Evolutionary conservation across 1,140 invertebrate genomes (phyloP), one percentile per base, ranked within the genome.

Genomic region (Drosophila rhopaloa): DNA sequence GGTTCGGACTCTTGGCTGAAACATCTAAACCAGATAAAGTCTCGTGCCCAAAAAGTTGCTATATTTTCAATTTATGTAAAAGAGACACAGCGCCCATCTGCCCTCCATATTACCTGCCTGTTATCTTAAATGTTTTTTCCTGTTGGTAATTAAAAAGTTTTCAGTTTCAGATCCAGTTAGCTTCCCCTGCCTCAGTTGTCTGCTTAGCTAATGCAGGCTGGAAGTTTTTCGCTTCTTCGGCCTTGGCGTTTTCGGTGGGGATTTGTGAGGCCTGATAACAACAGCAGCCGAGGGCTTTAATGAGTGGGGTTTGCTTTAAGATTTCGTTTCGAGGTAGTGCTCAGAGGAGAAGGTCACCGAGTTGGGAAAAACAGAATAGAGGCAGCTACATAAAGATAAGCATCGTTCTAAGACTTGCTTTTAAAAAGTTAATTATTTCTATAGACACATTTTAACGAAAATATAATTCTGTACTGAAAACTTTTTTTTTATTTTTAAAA

Each of bases 11-110:
- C 16, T 14, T 37, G 6, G 44, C 19, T 50, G 51, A 38, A 60
- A 48, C 38, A n/a, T 32, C 51, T 37, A 9, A 2, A 38, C 6
- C 61, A 59, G 75, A 75, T 78, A 78, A 59, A 62, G 62, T 82
- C 44, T 50, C 29, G 38, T 44, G 66, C 54, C 72, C 61, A 59
- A 79, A 79, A 83, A 76, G 60, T 66, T 67, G 83, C 76, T 72
- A 79, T 86, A 86, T 82, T 86, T 86, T 77, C 81, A 86, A 88
- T 86, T 86, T 86, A 86, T 86, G 82, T 73, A 60, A 73, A 79
- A 67, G 51, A 48, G 38, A 35, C 19, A 19, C 46, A 13, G 5
- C n/a, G n/a, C 11, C 2, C 51, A 32, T 27, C 29, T 29, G n/a
- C 29, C 51, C 29, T n/a, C 47, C 46, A 10, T 27, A n/a, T 62